Percentiles rank a stretch among this genome's conserved stretches.
These are phyloP conservation scores for Galbula dea DNA, from an alignment of 2,113 vertebrate species.

Conservation along the genomic window DNA sequence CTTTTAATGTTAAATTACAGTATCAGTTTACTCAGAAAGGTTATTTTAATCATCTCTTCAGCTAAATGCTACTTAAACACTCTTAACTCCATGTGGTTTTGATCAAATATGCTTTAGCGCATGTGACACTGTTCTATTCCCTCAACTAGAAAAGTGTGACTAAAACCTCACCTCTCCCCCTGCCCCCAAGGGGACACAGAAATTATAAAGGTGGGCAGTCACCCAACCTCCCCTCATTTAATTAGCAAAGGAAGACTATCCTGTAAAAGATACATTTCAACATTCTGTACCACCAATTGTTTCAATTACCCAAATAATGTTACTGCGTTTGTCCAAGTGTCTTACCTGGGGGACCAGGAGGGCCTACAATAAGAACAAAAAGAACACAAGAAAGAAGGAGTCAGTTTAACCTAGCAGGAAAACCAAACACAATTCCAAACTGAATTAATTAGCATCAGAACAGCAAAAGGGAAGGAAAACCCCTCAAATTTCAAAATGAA, in stretches of 20 bases:
- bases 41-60: neutral
- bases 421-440: neutral
- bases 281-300: neutral
- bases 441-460: neutral
- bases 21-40: neutral
- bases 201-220: neutral
- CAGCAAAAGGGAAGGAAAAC: neutral
- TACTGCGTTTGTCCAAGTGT: neutral
- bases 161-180: neutral
- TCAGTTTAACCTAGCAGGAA: neutral
- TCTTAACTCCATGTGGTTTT: neutral
- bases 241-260: neutral
- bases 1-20: neutral
- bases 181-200: neutral
- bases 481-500: neutral
- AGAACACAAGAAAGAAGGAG: neutral
- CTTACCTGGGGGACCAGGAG: constrained; percentile 90
- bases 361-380: constrained; percentile 75
- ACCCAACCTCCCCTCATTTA: neutral
- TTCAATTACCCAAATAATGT: neutral
- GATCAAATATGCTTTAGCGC: neutral
- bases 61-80: neutral
- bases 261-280: neutral
- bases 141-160: neutral
- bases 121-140: neutral